Evolutionary conservation across 1,140 invertebrate species (phyloP).

Genomic region (Halotydeus destructor): DNA sequence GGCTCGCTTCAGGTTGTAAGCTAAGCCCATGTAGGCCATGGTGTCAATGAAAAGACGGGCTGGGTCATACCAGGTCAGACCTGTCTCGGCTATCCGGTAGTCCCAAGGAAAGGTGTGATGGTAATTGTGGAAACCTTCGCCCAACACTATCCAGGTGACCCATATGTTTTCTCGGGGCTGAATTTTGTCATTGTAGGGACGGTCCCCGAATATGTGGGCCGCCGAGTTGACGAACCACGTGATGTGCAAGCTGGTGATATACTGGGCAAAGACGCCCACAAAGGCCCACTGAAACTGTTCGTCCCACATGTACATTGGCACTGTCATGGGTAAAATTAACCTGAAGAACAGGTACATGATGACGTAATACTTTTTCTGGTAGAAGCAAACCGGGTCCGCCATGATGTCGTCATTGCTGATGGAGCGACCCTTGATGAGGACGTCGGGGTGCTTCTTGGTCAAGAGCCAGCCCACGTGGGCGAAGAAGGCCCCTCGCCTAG

Average conservation of each 20-base stretch:
- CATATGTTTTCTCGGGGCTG: conserved; percentile 26
- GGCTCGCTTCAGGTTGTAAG: conserved; percentile 31
- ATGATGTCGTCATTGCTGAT: neutral
- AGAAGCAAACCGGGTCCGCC: neutral
- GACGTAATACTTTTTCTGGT: conserved; percentile 20
- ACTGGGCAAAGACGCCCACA: conserved; percentile 26
- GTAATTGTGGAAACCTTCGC: conserved; percentile 34
- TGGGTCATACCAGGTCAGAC: conserved; percentile 33
- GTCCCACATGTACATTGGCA: conserved; percentile 28
- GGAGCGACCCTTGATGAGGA: conserved; percentile 49
- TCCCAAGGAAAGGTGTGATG: conserved; percentile 35
- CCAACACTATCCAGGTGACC: conserved; percentile 25
- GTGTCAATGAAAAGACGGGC: conserved; percentile 36
- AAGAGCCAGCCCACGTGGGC: conserved; percentile 83
- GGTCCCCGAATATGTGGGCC: conserved; percentile 29
- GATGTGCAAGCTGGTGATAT: conserved; percentile 26
- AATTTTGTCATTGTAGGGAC: conserved; percentile 27
- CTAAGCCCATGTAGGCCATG: conserved; percentile 34
- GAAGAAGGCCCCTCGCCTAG: conserved; percentile 70
- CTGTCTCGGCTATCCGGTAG: conserved; percentile 30
- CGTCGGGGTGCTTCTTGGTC: conserved; percentile 69
- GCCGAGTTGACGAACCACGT: conserved; percentile 30
- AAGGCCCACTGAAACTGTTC: conserved; percentile 25
- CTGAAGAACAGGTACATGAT: conserved; percentile 25
- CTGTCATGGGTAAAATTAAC: conserved; percentile 27